These are phyloP conservation scores for Caiman crocodilus DNA, from an alignment of 2,797 vertebrate species.

Conservation along the genomic window DNA sequence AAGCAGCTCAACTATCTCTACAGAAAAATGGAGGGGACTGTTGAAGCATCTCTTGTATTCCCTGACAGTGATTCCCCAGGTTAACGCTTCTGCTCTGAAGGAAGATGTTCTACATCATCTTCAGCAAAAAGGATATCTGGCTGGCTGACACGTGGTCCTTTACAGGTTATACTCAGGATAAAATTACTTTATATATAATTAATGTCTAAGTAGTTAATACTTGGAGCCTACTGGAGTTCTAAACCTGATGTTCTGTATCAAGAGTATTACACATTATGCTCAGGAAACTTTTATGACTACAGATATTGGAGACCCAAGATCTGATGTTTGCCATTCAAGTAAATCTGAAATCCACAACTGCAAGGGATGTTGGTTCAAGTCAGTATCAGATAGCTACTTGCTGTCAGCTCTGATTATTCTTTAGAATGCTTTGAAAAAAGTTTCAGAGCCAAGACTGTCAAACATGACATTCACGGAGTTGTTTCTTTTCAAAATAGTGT, in stretches of 20 bases:
- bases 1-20: background rate
- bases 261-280: background rate
- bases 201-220: background rate
- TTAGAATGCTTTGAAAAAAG: background rate
- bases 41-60: background rate
- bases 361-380: background rate
- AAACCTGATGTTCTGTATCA: background rate
- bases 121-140: background rate
- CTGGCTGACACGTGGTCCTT: background rate
- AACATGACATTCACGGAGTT: background rate
- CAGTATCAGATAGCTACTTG: background rate
- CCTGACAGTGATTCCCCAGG: background rate
- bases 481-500: background rate
- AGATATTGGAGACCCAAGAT: background rate
- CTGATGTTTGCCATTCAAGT: background rate
- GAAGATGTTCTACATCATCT: background rate
- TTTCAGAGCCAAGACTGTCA: background rate
- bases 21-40: background rate
- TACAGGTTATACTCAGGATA: background rate
- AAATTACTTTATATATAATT: background rate
- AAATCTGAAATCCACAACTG: background rate
- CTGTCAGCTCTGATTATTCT: background rate
- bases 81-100: constrained; percentile 23
- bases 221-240: background rate
- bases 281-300: background rate